phyloP scores from a whole-genome alignment of 2,888 invertebrate genomes.

The Eubasilissa splendida region DNA sequence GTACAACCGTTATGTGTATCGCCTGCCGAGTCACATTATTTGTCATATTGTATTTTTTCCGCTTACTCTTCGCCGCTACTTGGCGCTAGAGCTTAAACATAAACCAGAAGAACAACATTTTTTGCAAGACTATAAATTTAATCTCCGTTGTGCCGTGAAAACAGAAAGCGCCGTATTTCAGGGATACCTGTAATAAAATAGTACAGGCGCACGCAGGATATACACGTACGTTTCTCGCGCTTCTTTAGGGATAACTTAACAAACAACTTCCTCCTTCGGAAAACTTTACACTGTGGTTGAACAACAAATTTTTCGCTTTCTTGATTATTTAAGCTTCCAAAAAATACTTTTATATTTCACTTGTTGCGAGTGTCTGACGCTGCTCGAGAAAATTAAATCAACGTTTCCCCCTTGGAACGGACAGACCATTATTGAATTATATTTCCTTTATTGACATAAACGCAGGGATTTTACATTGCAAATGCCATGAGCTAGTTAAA shows the following conservation, averaged over 20 bases:
- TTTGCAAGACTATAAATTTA: slow-evolving; percentile 38
- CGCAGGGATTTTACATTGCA: too few relatives aligned
- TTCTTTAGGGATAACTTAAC: slow-evolving; percentile 10
- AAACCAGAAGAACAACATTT: slow-evolving; percentile 23
- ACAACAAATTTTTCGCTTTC: too few relatives aligned
- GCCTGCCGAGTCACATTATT: slow-evolving; percentile 37
- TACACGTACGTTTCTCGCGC: slow-evolving; percentile 19
- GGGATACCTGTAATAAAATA: slow-evolving; percentile 16
- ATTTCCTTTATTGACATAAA: too few relatives aligned
- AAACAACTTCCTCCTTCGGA: not conserved
- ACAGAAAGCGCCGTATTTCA: slow-evolving; percentile 6
- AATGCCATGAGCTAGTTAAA: too few relatives aligned
- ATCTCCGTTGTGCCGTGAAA: slow-evolving; percentile 17
- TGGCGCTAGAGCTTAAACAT: slow-evolving; percentile 31
- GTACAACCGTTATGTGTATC: slow-evolving; percentile 18
- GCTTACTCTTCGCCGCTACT: slow-evolving; percentile 15
- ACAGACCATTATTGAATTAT: too few relatives aligned
- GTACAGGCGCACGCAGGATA: not conserved
- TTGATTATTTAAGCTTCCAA: too few relatives aligned
- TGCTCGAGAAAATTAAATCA: too few relatives aligned
- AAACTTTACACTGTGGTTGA: not conserved
- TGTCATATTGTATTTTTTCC: slow-evolving; percentile 38
- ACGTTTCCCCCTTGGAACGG: too few relatives aligned
- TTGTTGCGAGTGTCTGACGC: too few relatives aligned
- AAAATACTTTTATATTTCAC: too few relatives aligned